Evolutionary conservation across 1,140 invertebrate genomes (phyloP), one percentile per base, ranked within the genome.

Genomic region (Aphis gossypii): DNA sequence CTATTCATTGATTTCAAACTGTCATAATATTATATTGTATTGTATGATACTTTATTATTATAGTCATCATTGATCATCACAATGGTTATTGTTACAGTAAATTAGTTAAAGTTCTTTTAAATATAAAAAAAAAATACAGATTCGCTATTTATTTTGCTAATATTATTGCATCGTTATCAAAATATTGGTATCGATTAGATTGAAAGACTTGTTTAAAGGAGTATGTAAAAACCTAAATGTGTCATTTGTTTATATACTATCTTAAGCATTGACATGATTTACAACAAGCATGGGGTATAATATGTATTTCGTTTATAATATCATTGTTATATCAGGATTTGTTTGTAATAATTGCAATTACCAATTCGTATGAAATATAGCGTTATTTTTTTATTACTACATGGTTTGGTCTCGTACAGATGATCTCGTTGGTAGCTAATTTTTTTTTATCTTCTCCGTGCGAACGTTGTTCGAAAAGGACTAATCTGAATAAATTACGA

Each of bases 401-500:
- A 25, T 44, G 4, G 41, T 86, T 44, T 30, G 41, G 84, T 44
- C 83, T 38, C 21, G 2, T 35, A 87, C 46, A n/a, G 46, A 48
- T 87, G 86, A 48, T 87, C 86, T 54, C 35, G 87, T 90, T 56
- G 51, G 35, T 68, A 60, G 89, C 38, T 60, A 41, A 60, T 90
- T 68, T 90, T 90, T 44, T 54, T 56, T 90, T 90, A 35, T 68
- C 25, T 25, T 20, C 54, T 68, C 44, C 38, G 89, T 68, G 56
- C 89, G 56, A 90, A 90, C 89, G 89, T 21, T 41, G 54, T 90
- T 44, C 54, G 56, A 60, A 60, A 68, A 90, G 68, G 38, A 68
- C 54, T 93, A 93, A 84, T 93, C 48, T 84, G 92, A 93, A 93
- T 93, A 93, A 93, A 93, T 93, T 93, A 93, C 92, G 92, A 84